Percentiles rank a stretch among this genome's conserved stretches.
Evolutionary conservation across 2,888 invertebrate genomes (phyloP).

Genomic region (Temnothorax rugatulus): DNA sequence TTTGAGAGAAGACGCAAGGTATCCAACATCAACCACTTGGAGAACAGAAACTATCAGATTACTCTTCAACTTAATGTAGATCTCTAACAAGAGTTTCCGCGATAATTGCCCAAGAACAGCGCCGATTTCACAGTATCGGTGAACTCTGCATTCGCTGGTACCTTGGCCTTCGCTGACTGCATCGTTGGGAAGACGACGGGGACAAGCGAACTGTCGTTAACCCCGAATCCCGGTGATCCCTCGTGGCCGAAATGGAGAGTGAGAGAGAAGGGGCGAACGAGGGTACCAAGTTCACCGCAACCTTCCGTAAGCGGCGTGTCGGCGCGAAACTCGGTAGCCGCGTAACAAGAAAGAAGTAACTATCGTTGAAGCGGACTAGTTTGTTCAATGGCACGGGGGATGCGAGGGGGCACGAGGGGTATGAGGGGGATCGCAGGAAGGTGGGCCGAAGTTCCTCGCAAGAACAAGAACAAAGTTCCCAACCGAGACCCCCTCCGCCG

Average conservation of each 20-base stretch:
- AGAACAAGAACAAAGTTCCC: slow-evolving; percentile 86
- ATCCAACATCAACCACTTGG: neutral
- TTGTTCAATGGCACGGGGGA: slow-evolving; percentile 84
- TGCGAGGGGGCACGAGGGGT: slow-evolving; percentile 57
- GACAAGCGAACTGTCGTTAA: slow-evolving; percentile 74
- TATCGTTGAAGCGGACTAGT: slow-evolving; percentile 84
- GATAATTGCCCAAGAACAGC: slow-evolving; percentile 21
- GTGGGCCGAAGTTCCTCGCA: slow-evolving; percentile 84
- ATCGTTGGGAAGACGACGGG: slow-evolving; percentile 68
- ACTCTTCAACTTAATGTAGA: slow-evolving; percentile 20
- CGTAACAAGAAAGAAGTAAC: slow-evolving; percentile 85
- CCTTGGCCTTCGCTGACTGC: slow-evolving; percentile 71
- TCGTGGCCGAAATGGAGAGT: slow-evolving; percentile 71
- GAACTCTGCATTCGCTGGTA: slow-evolving; percentile 31
- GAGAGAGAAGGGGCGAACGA: slow-evolving; percentile 62
- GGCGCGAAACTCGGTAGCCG: slow-evolving; percentile 83
- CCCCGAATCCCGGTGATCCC: slow-evolving; percentile 73
- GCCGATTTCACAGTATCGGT: slow-evolving; percentile 21
- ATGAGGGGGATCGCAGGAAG: slow-evolving; percentile 67
- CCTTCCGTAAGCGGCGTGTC: slow-evolving; percentile 80
- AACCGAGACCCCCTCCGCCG: slow-evolving; percentile 69
- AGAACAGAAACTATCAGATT: slow-evolving; percentile 23
- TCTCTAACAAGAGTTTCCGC: slow-evolving; percentile 19
- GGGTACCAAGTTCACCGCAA: slow-evolving; percentile 83
- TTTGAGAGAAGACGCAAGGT: neutral